Evolutionary conservation across 2,113 vertebrate species (phyloP).

Genomic region (Sciurus niger): DNA sequence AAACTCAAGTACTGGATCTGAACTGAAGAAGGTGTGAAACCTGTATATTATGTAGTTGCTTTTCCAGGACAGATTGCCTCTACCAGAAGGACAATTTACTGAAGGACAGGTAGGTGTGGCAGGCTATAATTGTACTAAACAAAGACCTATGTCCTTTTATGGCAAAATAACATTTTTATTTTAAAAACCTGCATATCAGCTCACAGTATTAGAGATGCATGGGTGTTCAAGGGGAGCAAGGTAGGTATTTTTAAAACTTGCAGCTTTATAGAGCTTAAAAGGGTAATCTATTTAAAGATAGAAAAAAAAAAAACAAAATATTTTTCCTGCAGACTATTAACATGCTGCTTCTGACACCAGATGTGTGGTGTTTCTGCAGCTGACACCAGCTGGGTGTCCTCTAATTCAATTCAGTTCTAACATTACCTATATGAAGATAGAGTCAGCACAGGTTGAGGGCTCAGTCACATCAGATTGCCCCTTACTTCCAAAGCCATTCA

Average conservation of each 20-base stretch:
- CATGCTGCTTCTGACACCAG: not conserved
- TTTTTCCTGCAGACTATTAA: not conserved
- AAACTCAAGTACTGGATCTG: not conserved
- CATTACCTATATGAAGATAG: not conserved
- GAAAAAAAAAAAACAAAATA: not conserved
- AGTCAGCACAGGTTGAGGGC: not conserved
- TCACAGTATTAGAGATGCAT: not conserved
- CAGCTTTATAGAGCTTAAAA: not conserved
- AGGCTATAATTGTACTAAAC: not conserved
- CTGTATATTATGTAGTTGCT: not conserved
- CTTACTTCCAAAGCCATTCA: not conserved
- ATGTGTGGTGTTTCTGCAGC: not conserved
- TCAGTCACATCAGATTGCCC: not conserved
- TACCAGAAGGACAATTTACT: not conserved
- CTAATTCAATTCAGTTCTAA: not conserved
- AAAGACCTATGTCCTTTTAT: not conserved
- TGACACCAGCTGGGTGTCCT: not conserved
- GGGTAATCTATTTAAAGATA: not conserved
- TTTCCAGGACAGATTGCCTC: not conserved
- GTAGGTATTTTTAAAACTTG: not conserved
- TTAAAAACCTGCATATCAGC: not conserved
- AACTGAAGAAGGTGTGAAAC: not conserved
- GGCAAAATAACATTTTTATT: not conserved
- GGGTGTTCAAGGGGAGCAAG: not conserved
- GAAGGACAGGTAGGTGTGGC: not conserved